A percentile compares a stretch with the other conserved stretches of the same genome.
Conservation (phyloP, 2,888 invertebrate genomes). For the Drepanosiphum platanoidis region DNA sequence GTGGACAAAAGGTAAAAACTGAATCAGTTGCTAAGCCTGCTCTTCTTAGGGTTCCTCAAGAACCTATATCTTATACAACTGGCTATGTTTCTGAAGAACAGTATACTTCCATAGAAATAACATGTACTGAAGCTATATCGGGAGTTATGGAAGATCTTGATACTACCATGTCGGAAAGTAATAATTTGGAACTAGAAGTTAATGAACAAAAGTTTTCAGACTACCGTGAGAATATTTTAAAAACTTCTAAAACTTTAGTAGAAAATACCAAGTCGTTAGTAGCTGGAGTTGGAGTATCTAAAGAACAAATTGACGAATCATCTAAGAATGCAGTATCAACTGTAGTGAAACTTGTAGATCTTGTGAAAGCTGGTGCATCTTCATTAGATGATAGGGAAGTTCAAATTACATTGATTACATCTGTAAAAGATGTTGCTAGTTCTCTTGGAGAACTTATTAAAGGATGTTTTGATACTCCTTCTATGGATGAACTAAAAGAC, state of each 20-base stretch:
- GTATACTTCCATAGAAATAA: constrained; percentile 56
- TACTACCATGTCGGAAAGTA: constrained; percentile 97
- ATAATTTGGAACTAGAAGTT: constrained; percentile 94
- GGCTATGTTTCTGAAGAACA: constrained; percentile 53
- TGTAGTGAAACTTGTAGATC: constrained; percentile 94
- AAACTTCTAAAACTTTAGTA: constrained; percentile 97
- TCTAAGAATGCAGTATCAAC: constrained; percentile 97
- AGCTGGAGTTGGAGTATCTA: constrained; percentile 90
- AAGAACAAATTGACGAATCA: constrained; percentile 95
- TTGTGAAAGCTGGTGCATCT: constrained; percentile 96
- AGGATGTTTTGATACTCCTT: constrained; percentile 91
- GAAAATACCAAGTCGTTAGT: constrained; percentile 99
- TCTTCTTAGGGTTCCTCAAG: constrained; percentile 85
- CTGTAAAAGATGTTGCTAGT: constrained; percentile 97
- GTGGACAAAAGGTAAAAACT: constrained; percentile 85
- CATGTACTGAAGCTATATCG: constrained; percentile 87
- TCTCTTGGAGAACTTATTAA: constrained; percentile 96
- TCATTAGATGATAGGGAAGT: constrained; percentile 87
- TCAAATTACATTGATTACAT: constrained; percentile 85
- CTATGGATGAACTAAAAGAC: constrained; percentile 96
- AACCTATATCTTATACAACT: constrained; percentile 72
- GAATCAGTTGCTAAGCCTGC: constrained; percentile 95
- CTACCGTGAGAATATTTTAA: constrained; percentile 94
- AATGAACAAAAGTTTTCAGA: constrained; percentile 92
- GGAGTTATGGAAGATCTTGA: constrained; percentile 97